Percentiles rank a stretch among this genome's conserved stretches.
These are phyloP conservation scores for Dione juno DNA, from an alignment of 2,888 invertebrate species.

Conservation along the genomic window DNA sequence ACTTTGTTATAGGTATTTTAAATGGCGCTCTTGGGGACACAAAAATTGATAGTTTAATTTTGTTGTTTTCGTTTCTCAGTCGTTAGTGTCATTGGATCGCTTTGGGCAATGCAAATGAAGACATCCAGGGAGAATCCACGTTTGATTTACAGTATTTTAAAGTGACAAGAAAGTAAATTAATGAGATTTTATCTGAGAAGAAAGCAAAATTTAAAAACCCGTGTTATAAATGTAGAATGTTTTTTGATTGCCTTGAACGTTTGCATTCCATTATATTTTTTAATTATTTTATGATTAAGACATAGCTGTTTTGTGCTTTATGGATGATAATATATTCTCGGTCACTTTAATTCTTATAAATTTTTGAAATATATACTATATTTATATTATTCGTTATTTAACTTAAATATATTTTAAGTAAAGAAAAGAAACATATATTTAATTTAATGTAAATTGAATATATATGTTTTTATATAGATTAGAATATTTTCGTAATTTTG, in stretches of 20 bases:
- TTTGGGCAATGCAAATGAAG: conserved; percentile 77
- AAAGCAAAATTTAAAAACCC: conserved; percentile 30
- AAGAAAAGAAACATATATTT: too few species aligned
- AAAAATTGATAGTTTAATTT: conserved; percentile 74
- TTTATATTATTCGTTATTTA: too few species aligned
- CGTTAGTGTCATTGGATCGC: conserved; percentile 74
- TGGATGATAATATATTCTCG: not conserved
- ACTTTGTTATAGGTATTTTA: conserved; percentile 62
- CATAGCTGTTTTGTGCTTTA: conserved; percentile 14
- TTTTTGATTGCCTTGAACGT: conserved; percentile 31
- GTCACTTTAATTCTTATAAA: too few species aligned
- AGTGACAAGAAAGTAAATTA: conserved; percentile 48
- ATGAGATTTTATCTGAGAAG: conserved; percentile 41
- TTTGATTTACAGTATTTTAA: conserved; percentile 73
- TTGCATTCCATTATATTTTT: conserved; percentile 25
- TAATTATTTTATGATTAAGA: conserved; percentile 31
- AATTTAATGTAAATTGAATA: too few species aligned
- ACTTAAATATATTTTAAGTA: too few species aligned
- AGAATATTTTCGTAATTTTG: too few species aligned
- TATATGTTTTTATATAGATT: too few species aligned
- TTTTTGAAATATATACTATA: too few species aligned
- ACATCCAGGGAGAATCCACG: conserved; percentile 67
- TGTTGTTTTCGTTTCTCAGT: conserved; percentile 74
- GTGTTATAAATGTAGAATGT: conserved; percentile 24
- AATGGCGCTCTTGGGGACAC: conserved; percentile 66